phyloP scores from a whole-genome alignment of 2,888 invertebrate genomes.

The Hypolimnas misippus region DNA sequence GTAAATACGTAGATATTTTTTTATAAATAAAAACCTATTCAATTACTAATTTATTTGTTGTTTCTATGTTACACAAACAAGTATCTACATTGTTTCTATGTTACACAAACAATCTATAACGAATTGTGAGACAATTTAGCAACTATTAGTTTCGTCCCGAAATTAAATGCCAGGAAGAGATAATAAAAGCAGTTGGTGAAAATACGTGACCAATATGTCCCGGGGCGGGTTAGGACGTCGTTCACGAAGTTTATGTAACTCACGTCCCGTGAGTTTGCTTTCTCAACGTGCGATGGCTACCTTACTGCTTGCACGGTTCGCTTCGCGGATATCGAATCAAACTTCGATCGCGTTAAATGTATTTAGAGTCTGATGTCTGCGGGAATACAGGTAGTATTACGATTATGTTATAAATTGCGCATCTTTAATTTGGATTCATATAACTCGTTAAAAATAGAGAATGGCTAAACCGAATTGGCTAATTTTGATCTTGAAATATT shows the following conservation, averaged over 20 bases:
- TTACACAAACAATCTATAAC: neutral
- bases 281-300: conserved; percentile 73
- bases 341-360: conserved; percentile 52
- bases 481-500: too few species aligned
- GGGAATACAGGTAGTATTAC: neutral
- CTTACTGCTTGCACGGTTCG: conserved; percentile 61
- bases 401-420: neutral
- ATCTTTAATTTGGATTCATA: too few species aligned
- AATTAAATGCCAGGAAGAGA: conserved; percentile 32
- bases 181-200: conserved; percentile 50
- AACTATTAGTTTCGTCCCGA: conserved; percentile 20
- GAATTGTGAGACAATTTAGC: conserved; percentile 8
- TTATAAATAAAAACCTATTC: too few species aligned
- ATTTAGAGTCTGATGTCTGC: conserved; percentile 3
- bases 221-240: conserved; percentile 56
- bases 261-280: conserved; percentile 77
- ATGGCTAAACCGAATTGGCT: too few species aligned
- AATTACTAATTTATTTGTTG: neutral
- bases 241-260: conserved; percentile 68
- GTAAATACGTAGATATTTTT: too few species aligned
- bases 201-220: conserved; percentile 81
- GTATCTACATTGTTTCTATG: too few species aligned
- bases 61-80: neutral
- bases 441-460: too few species aligned
- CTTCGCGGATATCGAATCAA: conserved; percentile 67